Base-by-base conservation (phyloP, 2,113 vertebrate species). In the Corythaixoides concolor region DNA sequence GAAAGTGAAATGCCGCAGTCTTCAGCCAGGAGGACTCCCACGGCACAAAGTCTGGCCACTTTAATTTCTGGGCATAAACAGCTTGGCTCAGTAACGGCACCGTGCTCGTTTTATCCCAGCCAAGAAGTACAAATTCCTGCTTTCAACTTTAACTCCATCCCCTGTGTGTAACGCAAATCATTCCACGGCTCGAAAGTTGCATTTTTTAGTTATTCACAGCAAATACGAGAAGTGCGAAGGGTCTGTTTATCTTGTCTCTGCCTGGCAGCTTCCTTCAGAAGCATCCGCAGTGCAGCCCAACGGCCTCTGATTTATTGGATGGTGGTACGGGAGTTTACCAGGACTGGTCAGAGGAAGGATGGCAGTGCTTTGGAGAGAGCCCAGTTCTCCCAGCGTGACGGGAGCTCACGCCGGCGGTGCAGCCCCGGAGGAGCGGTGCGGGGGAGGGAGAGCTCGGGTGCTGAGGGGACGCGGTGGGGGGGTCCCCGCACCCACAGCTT, bases 161-260 rank as follows among this genome's bases (percentile, higher is more conserved):
- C 9, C 19, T 39, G 47, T 8, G n/a, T 1, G 0, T 73, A 52
- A 58, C 21, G 26, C 30, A 39, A 76, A 80, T 30, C 27, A 14
- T 32, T 72, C 43, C 35, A 30, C 0, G 0, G 26, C 3, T 6
- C 15, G 53, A 47, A 79, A 24, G 12, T 19, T 13, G 23, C 14
- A 32, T 58, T 47, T 20, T 80, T 75, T 4, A 39, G 24, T 52
- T 73, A 76, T 69, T 77, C 55, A 21, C 3, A 6, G 53, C 58
- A 45, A 68, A 10, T 27, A 16, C 0, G 1, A 89, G 49, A 41
- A 64, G 33, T n/a, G 8, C 60, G 63, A 66, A 35, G n/a, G 11
- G 3, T 62, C 83, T 79, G 8, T 75, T 59, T 52, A 16, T 63
- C 52, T 43, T 11, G 26, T 22, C 17, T 52, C 30, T 32, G 23